Evolutionary conservation across 2,888 invertebrate genomes (phyloP).

Genomic region (Zeuzera pyrina): DNA sequence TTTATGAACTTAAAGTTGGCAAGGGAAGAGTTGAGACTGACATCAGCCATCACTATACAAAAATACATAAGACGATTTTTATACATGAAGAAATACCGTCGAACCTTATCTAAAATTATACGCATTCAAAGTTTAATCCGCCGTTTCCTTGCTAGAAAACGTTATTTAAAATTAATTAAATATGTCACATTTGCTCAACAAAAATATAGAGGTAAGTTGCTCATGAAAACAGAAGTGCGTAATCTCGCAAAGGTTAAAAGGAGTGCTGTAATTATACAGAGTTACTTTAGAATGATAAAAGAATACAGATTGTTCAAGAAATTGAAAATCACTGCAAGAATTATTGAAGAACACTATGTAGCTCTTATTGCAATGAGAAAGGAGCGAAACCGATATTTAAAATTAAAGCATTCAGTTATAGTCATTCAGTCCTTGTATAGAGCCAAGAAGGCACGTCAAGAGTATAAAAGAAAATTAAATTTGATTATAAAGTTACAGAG

Average conservation of each 20-base stretch:
- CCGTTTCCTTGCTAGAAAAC: conserved; percentile 31
- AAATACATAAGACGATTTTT: conserved; percentile 42
- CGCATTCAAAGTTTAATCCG: conserved; percentile 39
- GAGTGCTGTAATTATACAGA: conserved; percentile 50
- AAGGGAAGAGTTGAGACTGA: conserved; percentile 27
- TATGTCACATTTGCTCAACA: conserved; percentile 41
- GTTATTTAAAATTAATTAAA: conserved; percentile 29
- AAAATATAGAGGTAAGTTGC: conserved; percentile 44
- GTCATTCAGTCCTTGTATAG: conserved; percentile 63
- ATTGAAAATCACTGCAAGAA: conserved; percentile 34
- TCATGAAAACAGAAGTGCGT: conserved; percentile 43
- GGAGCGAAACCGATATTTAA: conserved; percentile 31
- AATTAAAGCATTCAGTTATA: conserved; percentile 37
- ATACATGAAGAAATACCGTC: conserved; percentile 32
- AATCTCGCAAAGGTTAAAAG: conserved; percentile 24
- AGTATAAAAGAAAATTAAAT: conserved; percentile 34
- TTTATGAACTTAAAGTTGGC: conserved; percentile 28
- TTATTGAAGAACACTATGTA: conserved; percentile 30
- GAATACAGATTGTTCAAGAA: conserved; percentile 26
- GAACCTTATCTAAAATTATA: conserved; percentile 28
- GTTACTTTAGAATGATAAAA: conserved; percentile 44
- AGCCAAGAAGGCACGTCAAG: conserved; percentile 43
- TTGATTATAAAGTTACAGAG: conserved; percentile 60
- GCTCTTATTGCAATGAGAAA: conserved; percentile 44
- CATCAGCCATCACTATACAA: conserved; percentile 40